Conservation (phyloP, 2,797 vertebrate genomes). For the Xenopus petersii region DNA sequence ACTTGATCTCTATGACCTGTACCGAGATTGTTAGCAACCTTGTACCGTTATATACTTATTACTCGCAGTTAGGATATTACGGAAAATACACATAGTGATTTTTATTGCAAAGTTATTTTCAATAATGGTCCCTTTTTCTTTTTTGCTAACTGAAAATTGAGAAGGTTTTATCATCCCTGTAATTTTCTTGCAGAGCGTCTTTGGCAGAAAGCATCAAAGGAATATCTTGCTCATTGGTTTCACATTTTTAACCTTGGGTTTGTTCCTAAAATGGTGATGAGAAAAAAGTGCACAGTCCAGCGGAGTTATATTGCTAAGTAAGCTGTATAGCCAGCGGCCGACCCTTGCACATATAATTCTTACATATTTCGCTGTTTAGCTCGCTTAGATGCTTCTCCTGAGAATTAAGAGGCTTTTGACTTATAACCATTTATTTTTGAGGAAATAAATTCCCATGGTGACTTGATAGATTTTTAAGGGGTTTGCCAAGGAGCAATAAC, state of each 20-base stretch:
- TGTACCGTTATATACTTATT: conserved; percentile 50
- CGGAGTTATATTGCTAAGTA: conserved; percentile 12
- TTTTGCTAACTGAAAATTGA: conserved; percentile 50
- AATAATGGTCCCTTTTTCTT: conserved; percentile 20
- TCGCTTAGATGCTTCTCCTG: too few species aligned
- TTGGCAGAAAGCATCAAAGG: neutral
- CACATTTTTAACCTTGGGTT: conserved; percentile 14
- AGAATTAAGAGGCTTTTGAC: too few species aligned
- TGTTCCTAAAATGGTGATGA: conserved; percentile 27
- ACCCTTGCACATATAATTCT: neutral
- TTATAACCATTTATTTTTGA: neutral
- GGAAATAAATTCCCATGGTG: neutral
- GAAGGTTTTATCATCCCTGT: conserved; percentile 48
- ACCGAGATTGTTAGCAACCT: conserved; percentile 35
- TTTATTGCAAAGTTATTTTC: conserved; percentile 51
- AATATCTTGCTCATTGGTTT: neutral
- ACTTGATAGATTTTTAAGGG: conserved; percentile 2
- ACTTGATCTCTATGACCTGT: conserved; percentile 17
- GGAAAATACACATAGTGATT: conserved; percentile 46
- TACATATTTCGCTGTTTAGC: neutral
- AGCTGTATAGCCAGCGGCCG: neutral
- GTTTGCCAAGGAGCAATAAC: too few species aligned
- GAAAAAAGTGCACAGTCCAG: conserved; percentile 26
- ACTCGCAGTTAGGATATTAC: conserved; percentile 6
- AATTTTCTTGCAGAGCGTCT: conserved; percentile 39